These are phyloP conservation scores for Scomber colias DNA, from an alignment of 2,113 vertebrate genomes.

Conservation along the genomic window DNA sequence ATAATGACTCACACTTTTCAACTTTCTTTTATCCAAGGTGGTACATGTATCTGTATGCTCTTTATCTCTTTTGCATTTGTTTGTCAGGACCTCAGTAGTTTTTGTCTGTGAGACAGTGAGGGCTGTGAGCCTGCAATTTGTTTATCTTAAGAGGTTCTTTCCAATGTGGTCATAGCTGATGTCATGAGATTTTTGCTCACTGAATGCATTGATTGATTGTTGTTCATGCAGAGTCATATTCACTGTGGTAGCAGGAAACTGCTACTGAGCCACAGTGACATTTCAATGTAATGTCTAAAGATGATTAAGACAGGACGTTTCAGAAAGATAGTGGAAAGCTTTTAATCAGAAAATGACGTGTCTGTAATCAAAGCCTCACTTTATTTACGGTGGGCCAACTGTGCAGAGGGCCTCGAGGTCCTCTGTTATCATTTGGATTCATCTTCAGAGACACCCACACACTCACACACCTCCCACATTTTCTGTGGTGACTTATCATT, in stretches of 20 bases:
- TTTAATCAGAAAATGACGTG: constrained; percentile 30
- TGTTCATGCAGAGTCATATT: constrained; percentile 21
- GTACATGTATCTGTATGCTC: constrained; percentile 4
- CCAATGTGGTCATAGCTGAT: constrained; percentile 36
- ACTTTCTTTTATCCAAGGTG: constrained; percentile 12
- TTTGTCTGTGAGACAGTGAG: constrained; percentile 10
- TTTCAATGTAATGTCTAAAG: constrained; percentile 19
- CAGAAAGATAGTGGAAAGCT: constrained; percentile 11
- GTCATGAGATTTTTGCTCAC: constrained; percentile 11
- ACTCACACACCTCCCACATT: constrained; percentile 5
- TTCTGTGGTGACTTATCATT: constrained; percentile 20
- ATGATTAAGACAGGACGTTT: constrained; percentile 42
- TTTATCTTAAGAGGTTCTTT: constrained; percentile 55
- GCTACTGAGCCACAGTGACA: constrained; percentile 26
- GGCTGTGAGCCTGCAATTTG: constrained; percentile 26
- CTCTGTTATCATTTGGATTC: constrained; percentile 50
- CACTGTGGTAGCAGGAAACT: neutral
- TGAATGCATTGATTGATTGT: constrained; percentile 9
- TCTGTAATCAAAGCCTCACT: constrained; percentile 27
- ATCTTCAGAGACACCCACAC: constrained; percentile 47
- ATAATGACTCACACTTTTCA: constrained; percentile 9
- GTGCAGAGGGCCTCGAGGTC: neutral
- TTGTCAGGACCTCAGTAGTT: neutral
- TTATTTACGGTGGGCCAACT: constrained; percentile 37
- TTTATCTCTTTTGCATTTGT: constrained; percentile 23